These are phyloP conservation scores for Sylvilagus bachmani DNA, from an alignment of 2,113 vertebrate genomes.

Conservation along the genomic window DNA sequence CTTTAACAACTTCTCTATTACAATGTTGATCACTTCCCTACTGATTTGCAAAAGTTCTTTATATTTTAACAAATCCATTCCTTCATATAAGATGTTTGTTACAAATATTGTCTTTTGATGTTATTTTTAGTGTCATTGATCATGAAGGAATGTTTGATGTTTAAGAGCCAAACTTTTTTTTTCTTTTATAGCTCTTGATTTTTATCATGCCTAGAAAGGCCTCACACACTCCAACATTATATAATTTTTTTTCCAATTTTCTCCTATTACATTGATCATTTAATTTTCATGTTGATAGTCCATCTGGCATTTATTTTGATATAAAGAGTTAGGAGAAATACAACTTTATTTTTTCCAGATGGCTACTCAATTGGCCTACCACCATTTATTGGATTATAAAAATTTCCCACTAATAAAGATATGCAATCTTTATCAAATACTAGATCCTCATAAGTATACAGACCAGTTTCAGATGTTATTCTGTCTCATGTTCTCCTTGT, in stretches of 20 bases:
- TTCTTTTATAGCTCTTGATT: slow-evolving; percentile 40
- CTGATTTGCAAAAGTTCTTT: slow-evolving; percentile 12
- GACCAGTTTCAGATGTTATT: not conserved
- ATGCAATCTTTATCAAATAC: slow-evolving; percentile 34
- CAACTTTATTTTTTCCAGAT: slow-evolving; percentile 77
- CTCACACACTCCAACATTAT: slow-evolving; percentile 35
- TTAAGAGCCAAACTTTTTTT: slow-evolving; percentile 23
- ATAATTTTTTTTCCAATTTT: not conserved
- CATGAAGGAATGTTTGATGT: slow-evolving; percentile 18
- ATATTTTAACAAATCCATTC: slow-evolving; percentile 52
- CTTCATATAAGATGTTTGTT: slow-evolving; percentile 41
- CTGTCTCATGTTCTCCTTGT: not conserved
- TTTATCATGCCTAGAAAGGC: slow-evolving; percentile 42
- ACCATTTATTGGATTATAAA: slow-evolving; percentile 58
- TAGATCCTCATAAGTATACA: not conserved
- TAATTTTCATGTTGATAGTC: slow-evolving; percentile 73
- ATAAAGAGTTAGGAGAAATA: slow-evolving; percentile 68
- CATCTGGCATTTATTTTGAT: slow-evolving; percentile 67
- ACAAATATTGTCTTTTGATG: slow-evolving; percentile 57
- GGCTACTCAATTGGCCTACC: slow-evolving; percentile 47
- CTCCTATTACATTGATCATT: slow-evolving; percentile 57
- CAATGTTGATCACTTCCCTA: not conserved
- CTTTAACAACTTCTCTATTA: slow-evolving; percentile 1
- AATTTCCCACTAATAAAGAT: slow-evolving; percentile 32
- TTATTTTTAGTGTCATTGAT: slow-evolving; percentile 17